phyloP scores from a whole-genome alignment of 2,888 invertebrate species.

The Ecdyonurus torrentis region DNA sequence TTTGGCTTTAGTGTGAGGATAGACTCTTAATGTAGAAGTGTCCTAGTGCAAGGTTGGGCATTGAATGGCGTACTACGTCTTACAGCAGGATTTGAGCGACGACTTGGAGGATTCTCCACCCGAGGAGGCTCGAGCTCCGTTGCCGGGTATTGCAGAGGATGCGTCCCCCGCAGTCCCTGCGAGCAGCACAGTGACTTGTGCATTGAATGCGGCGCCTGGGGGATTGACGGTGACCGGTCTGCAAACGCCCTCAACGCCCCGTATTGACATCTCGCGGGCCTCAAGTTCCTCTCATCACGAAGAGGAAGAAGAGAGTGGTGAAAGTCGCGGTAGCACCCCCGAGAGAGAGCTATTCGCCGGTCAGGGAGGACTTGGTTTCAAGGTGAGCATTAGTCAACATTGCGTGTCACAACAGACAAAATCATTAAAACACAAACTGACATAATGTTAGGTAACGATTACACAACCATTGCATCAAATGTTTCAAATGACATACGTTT shows the following conservation, averaged over 20 bases:
- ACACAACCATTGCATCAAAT: too few species aligned
- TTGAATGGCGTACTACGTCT: too few species aligned
- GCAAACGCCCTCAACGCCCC: constrained; percentile 55
- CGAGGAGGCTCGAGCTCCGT: constrained; percentile 30
- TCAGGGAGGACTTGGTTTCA: constrained; percentile 16
- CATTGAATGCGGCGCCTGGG: constrained; percentile 24
- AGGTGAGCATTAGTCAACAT: too few species aligned
- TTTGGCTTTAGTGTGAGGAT: too few species aligned
- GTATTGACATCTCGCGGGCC: constrained; percentile 78
- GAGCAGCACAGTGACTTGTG: constrained; percentile 16
- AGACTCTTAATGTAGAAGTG: too few species aligned
- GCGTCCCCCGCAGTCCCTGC: constrained; percentile 22
- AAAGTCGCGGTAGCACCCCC: constrained; percentile 58
- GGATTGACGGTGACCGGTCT: constrained; percentile 21
- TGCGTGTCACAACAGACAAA: too few species aligned
- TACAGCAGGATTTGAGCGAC: constrained; percentile 50
- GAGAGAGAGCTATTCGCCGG: constrained; percentile 64
- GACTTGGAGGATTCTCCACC: constrained; percentile 44
- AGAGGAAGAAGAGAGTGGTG: constrained; percentile 26
- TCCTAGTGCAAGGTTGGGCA: too few species aligned
- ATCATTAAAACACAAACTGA: too few species aligned
- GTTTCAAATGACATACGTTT: too few species aligned
- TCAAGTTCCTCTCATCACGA: constrained; percentile 73
- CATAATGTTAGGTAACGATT: too few species aligned
- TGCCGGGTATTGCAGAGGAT: constrained; percentile 39